phyloP scores from a whole-genome alignment of 2,888 invertebrate species.

The Syrista parreyssii region DNA sequence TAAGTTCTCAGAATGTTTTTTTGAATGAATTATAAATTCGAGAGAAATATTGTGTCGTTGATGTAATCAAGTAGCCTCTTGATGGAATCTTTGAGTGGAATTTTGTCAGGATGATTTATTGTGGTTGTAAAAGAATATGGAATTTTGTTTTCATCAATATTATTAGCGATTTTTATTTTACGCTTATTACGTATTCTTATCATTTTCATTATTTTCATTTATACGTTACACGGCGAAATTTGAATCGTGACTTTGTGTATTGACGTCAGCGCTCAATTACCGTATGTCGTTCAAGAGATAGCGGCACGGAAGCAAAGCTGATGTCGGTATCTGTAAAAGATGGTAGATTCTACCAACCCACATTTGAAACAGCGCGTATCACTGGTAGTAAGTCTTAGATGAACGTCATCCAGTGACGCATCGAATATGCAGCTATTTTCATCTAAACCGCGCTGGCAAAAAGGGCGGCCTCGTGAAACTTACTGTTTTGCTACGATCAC shows the following conservation, averaged over 20 bases:
- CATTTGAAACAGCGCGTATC: constrained; percentile 29
- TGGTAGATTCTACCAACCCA: constrained; percentile 23
- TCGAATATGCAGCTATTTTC: constrained; percentile 41
- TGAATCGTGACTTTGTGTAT: constrained; percentile 12
- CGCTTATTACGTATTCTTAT: neutral
- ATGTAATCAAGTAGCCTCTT: too few species aligned
- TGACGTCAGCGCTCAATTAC: constrained; percentile 26
- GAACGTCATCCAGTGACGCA: constrained; percentile 37
- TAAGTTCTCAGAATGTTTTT: neutral
- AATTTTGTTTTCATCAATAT: neutral
- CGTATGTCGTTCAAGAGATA: constrained; percentile 27
- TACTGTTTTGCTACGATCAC: neutral
- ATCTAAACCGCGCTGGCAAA: constrained; percentile 28
- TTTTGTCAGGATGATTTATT: neutral
- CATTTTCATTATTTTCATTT: neutral
- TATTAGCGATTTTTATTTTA: neutral
- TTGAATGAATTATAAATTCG: neutral
- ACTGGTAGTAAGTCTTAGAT: constrained; percentile 1
- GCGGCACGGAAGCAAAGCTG: constrained; percentile 45
- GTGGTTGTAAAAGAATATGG: neutral
- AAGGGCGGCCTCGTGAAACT: neutral
- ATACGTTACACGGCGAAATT: neutral
- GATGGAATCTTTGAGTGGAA: too few species aligned
- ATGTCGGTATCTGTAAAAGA: constrained; percentile 7
- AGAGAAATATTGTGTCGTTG: neutral